Base-by-base conservation (phyloP, 2,113 vertebrate genomes). In the Ailuropoda melanoleuca region DNA sequence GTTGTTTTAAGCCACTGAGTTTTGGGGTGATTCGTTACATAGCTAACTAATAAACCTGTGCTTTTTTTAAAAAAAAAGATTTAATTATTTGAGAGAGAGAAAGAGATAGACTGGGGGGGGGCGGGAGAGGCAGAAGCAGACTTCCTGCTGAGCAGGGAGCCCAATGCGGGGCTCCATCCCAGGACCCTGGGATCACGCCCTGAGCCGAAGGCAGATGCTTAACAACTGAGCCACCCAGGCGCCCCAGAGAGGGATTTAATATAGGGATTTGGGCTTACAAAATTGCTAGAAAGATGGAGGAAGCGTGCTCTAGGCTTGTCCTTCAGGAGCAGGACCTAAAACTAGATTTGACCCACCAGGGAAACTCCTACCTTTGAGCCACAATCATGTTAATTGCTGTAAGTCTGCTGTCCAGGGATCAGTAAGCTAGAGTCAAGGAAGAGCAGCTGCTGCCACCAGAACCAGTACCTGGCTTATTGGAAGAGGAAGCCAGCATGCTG, bases 201-300 rank as follows among this genome's bases (percentile, higher is more conserved):
- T 43, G 43, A 43, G 43, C 43, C 43, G 43, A 43, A 43, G 43
- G 43, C 43, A 43, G 43, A 43, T 4, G 43, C 43, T 43, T 43
- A 43, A 43, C 43, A 1, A 43, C 43, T 43, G 43, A 43, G 43
- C 43, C 43, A 43, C 43, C 43, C 43, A 43, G 43, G 43, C 43
- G 43, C 43, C 43, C 43, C 43, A 94, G 77, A 96, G 50, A 84
- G 34, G n/a, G 12, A 23, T 94, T 96, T 88, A 92, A 70, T 92
- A 53, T 39, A 56, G 85, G 66, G 53, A 74, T 50, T 64, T 86
- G 87, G 43, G 50, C 78, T 84, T 80, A 74, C 23, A 74, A 62
- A 70, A 81, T 58, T 50, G 53, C 62, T 88, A 9, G n/a, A 87
- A 58, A 43, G 58, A 34, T 39, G 77, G n/a, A 89, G 53, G 66